Evolutionary conservation across 2,113 vertebrate species (phyloP).

Genomic region (Boulengeromyrus knoepffleri): DNA sequence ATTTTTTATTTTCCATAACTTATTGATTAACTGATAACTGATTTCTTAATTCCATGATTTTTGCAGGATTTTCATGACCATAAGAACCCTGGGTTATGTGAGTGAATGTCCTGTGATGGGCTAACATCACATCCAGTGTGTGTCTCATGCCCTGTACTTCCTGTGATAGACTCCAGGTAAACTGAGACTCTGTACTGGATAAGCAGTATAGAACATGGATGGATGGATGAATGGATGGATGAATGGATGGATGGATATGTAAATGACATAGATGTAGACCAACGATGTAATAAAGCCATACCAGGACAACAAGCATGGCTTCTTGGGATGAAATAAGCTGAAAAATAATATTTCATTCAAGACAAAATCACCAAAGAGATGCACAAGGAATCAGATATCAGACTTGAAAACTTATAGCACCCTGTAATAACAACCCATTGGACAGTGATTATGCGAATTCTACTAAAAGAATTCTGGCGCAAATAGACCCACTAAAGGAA

Average conservation of each 20-base stretch:
- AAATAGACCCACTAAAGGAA: neutral
- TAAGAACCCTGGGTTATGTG: no score
- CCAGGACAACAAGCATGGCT: neutral
- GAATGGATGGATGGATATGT: neutral
- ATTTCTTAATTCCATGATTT: no score
- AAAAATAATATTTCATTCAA: neutral
- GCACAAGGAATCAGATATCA: neutral
- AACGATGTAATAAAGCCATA: neutral
- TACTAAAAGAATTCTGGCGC: neutral
- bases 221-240: no score
- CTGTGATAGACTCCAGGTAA: no score
- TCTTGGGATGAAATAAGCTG: neutral
- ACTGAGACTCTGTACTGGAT: no score
- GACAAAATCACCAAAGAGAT: neutral
- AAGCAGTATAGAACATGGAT: neutral
- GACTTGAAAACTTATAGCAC: neutral
- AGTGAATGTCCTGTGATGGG: no score
- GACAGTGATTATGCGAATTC: neutral
- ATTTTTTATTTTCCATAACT: no score
- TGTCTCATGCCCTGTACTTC: no score
- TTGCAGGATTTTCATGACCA: no score
- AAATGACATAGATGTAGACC: neutral
- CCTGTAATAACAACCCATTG: neutral
- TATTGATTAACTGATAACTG: no score
- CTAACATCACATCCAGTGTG: no score